Base-by-base conservation (phyloP, 1,140 invertebrate genomes). In the Ostrea edulis region DNA sequence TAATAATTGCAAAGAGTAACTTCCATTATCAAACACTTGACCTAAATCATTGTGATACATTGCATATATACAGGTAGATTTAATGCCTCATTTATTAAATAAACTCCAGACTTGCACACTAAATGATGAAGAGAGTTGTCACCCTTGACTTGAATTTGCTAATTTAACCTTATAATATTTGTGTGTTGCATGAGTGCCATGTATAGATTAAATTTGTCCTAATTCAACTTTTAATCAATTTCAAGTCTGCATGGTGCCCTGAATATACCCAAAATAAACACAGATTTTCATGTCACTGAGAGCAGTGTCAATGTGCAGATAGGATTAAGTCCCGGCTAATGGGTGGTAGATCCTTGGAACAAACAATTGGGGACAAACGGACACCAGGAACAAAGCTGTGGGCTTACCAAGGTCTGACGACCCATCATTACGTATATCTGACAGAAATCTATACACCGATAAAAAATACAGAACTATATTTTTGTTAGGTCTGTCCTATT, bases 191-290 rank as follows among this genome's bases (percentile, higher is more conserved):
- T 29, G 25, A 77, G 68, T 77, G 68, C 29, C 65, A 77, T 77
- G 25, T 77, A 77, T 25, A 77, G 29, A 35, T 77, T 77, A 77
- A 25, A 77, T 35, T 62, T 77, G 68, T 77, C 68, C 68, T 77
- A 77, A 77, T 77, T 77, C 68, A 77, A 22, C 25, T 29, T 77
- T 77, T 25, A 77, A 77, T 77, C 68, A 77, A 77, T 29, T 77
- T 14, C 35, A 9, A 77, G 68, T 77, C 25, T 77, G n/a, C n/a
- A n/a, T n/a, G 7, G 22, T 77, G 68, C 29, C 68, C 68, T 77
- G 68, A 77, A 77, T 77, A 77, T 77, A 77, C 68, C 25, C 9
- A 77, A 77, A 77, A 77, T 77, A 77, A 77, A 77, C 68, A 77
- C 22, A 62, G 68, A 77, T 77, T 77, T 77, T 77, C 35, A 17